Evolutionary conservation across 2,797 vertebrate species (phyloP), one percentile per base, ranked within the genome.

Genomic region (Brotula barbata): DNA sequence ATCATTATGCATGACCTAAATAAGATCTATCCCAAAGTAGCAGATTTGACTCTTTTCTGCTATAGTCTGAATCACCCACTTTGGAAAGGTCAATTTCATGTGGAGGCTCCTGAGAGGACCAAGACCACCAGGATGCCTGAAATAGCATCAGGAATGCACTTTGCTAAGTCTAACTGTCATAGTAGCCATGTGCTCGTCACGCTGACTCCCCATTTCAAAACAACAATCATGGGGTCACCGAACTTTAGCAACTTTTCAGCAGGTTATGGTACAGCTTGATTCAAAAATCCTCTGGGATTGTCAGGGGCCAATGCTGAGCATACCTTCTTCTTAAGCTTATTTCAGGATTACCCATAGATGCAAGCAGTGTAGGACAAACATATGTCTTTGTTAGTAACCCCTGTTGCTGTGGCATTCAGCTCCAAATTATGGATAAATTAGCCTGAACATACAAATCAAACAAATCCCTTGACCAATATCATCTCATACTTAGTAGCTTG

Each of bases 151-250:
- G 75, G 70, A 85, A 81, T 78, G 75, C 74, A 76, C 73, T 80
- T 84, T 73, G 78, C 71, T 69, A 50, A 61, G 64, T 41, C 58
- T 60, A 68, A 73, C 71, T 75, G 73, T 86, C 80, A 78, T 60
- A 74, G 85, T 85, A 85, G 87, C 84, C 89, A 90, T 78, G 89
- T 88, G 89, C 87, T 87, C 65, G 54, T 86, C 75, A 76, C 58
- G 75, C 61, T 34, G 64, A 79, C 51, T 68, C 62, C 14, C 46
- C 58, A 64, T 71, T 83, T 87, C 83, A 88, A 89, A 90, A 89
- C 80, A 86, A 86, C 68, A 43, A 69, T 49, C 57, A 50, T 54
- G 49, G 23, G 54, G 46, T 50, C 47, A 61, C 42, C 58, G 13
- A 37, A 53, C 21, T 40, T 47, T 43, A 36, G 34, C 34, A 36